phyloP scores from a whole-genome alignment of 2,797 vertebrate genomes.

The Phalloptychus januarius region DNA sequence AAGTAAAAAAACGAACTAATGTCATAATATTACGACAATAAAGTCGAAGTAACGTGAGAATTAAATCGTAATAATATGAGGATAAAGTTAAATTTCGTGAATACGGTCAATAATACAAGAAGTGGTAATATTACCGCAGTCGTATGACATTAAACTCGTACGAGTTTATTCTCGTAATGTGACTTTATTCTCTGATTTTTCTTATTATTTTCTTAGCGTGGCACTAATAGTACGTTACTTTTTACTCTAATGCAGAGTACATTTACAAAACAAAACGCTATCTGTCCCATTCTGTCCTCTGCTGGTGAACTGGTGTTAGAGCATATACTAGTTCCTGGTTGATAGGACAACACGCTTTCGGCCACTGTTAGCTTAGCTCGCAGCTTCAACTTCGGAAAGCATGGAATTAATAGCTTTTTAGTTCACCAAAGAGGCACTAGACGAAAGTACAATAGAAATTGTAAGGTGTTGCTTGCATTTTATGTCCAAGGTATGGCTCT shows the following conservation, averaged over 20 bases:
- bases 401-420: slow-evolving; percentile 61
- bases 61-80: too few relatives aligned
- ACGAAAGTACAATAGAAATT: slow-evolving; percentile 14
- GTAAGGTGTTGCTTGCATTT: slow-evolving; percentile 28
- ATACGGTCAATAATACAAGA: too few relatives aligned
- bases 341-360: slow-evolving; percentile 73
- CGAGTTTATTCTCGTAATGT: too few relatives aligned
- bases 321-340: slow-evolving; percentile 74
- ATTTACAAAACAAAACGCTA: background rate
- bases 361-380: slow-evolving; percentile 63
- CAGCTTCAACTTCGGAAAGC: slow-evolving; percentile 75
- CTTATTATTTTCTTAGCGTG: too few relatives aligned
- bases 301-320: slow-evolving; percentile 25
- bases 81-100: too few relatives aligned
- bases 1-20: too few relatives aligned
- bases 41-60: too few relatives aligned
- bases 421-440: slow-evolving; percentile 29
- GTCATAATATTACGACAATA: too few relatives aligned
- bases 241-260: background rate
- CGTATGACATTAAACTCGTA: too few relatives aligned
- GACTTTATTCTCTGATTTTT: too few relatives aligned
- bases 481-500: slow-evolving; percentile 55
- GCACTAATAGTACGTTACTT: too few relatives aligned
- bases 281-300: slow-evolving; percentile 55
- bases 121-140: too few relatives aligned